A percentile compares a stretch with the other conserved stretches of the same genome.
Conservation (phyloP, 2,113 vertebrate species). For the Urocynchramus pylzowi region DNA sequence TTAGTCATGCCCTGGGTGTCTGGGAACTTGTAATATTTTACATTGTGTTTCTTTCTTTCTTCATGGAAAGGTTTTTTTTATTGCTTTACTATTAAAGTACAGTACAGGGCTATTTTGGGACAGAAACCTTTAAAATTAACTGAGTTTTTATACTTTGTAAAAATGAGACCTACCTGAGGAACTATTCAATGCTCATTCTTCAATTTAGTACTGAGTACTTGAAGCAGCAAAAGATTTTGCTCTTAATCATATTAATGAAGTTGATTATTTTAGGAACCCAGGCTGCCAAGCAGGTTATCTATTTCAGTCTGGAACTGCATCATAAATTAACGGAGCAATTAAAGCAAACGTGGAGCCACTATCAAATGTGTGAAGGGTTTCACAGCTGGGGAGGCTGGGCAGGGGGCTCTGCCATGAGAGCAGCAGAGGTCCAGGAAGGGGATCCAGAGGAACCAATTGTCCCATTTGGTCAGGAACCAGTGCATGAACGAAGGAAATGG, state of each 20-base stretch:
- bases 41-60: constrained; percentile 8
- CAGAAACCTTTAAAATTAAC: constrained; percentile 5
- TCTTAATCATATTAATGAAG: constrained; percentile 30
- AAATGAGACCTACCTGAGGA: neutral
- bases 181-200: neutral
- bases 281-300: constrained; percentile 37
- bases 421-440: neutral
- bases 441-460: neutral
- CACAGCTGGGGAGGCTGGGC: neutral
- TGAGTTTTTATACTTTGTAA: neutral
- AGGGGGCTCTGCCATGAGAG: accelerated
- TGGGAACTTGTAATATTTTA: neutral
- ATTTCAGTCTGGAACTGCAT: neutral
- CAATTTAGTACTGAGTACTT: neutral
- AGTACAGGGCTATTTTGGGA: constrained; percentile 15
- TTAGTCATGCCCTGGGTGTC: constrained; percentile 30
- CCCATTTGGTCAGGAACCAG: neutral
- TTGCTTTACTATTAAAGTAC: constrained; percentile 24
- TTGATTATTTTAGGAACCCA: constrained; percentile 14
- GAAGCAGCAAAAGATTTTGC: neutral
- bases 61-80: neutral
- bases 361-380: neutral
- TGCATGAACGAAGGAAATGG: neutral
- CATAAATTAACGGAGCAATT: neutral
- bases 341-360: neutral